These are phyloP conservation scores for Triplophysa siluroides DNA, from an alignment of 2,113 vertebrate genomes.

Conservation along the genomic window DNA sequence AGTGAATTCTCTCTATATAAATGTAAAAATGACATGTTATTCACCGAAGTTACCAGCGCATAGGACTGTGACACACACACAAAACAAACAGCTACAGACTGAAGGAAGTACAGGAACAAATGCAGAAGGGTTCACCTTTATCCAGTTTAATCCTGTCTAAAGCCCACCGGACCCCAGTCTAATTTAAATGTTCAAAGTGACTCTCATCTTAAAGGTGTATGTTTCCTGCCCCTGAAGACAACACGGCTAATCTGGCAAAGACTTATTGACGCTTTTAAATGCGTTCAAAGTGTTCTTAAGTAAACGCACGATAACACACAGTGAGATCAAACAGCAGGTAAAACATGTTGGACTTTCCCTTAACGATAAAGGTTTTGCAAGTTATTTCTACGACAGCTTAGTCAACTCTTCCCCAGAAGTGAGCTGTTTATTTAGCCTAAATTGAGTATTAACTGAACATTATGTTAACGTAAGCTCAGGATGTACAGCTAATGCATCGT, in stretches of 20 bases:
- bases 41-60: no score
- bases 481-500: constrained; percentile 1
- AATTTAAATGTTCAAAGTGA: constrained; percentile 39
- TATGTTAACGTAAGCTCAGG: background rate
- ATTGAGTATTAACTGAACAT: background rate
- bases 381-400: background rate
- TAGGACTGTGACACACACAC: no score
- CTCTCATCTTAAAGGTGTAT: constrained; percentile 56
- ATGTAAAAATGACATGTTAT: no score
- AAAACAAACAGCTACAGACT: background rate
- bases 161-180: constrained; percentile 17
- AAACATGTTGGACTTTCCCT: background rate
- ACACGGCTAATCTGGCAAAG: constrained; percentile 48
- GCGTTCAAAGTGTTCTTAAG: constrained; percentile 47
- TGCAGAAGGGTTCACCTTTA: background rate
- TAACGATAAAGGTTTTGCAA: constrained; percentile 12
- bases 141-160: background rate
- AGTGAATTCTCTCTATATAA: no score
- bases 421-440: background rate
- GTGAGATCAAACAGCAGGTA: constrained; percentile 19
- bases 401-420: background rate
- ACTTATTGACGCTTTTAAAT: constrained; percentile 29
- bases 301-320: constrained; percentile 46
- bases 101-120: background rate
- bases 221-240: constrained; percentile 42